These are phyloP conservation scores for Sminthurides aquaticus DNA, from an alignment of 2,888 invertebrate genomes.

Conservation along the genomic window DNA sequence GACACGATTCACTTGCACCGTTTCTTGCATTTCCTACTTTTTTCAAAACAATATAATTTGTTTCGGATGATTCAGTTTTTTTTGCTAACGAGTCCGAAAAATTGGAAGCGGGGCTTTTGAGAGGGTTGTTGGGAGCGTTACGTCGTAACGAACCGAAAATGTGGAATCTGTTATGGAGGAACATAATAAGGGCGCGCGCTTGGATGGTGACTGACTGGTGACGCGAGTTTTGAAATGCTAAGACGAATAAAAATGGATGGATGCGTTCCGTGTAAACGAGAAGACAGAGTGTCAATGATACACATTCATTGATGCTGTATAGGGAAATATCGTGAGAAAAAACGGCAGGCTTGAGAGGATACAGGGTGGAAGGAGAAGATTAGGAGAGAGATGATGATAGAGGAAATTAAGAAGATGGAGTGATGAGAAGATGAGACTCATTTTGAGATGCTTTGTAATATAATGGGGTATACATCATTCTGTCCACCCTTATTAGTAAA, in stretches of 20 bases:
- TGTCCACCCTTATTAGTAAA: constrained; percentile 15
- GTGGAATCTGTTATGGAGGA: no score
- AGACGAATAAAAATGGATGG: background rate
- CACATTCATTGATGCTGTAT: background rate
- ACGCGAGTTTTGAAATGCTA: no score
- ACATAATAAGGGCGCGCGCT: no score
- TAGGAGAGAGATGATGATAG: background rate
- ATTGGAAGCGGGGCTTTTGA: no score
- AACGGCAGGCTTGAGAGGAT: background rate
- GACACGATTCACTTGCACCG: background rate
- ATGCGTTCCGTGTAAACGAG: background rate
- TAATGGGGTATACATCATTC: constrained; percentile 18
- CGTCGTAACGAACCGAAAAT: no score
- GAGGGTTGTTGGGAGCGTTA: no score
- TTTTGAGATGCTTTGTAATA: background rate
- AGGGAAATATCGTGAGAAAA: constrained; percentile 2
- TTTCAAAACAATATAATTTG: background rate
- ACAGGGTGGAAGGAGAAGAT: background rate
- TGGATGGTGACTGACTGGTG: no score
- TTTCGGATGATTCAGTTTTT: background rate
- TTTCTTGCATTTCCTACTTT: background rate
- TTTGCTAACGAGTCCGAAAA: background rate
- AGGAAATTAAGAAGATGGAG: background rate
- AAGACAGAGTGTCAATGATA: no score
- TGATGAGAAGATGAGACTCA: background rate